Percentiles rank a stretch among this genome's conserved stretches.
These are phyloP conservation scores for Pao palembangensis DNA, from an alignment of 2,113 vertebrate genomes.

Conservation along the genomic window DNA sequence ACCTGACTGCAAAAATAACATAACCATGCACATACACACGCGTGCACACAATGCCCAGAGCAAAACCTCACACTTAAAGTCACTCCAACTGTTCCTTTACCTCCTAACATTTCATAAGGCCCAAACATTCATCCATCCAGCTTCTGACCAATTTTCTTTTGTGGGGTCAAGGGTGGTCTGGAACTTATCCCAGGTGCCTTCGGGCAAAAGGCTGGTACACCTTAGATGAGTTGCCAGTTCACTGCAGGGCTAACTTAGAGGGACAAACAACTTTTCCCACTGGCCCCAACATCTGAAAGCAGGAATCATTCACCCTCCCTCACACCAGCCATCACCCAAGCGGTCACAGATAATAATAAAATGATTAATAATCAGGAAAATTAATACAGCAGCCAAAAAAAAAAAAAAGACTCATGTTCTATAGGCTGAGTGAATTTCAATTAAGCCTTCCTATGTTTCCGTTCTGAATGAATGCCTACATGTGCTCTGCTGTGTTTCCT, in stretches of 20 bases:
- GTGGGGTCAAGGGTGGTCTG: no score
- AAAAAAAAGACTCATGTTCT: background rate
- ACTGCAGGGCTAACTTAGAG: no score
- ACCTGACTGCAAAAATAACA: constrained; percentile 27
- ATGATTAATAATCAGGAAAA: constrained; percentile 64
- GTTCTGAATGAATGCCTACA: constrained; percentile 58
- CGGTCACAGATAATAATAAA: constrained; percentile 52
- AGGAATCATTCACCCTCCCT: constrained; percentile 24
- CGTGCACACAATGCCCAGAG: constrained; percentile 15
- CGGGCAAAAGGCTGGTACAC: no score
- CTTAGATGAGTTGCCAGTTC: no score
- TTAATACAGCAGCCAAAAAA: constrained; percentile 48
- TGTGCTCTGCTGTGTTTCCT: constrained; percentile 31
- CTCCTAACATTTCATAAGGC: constrained; percentile 5
- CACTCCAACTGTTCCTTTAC: constrained; percentile 20
- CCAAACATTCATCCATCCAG: background rate
- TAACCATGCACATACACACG: constrained; percentile 16
- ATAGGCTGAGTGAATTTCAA: constrained; percentile 29
- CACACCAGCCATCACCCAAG: constrained; percentile 35
- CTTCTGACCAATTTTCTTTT: no score
- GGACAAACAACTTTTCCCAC: no score
- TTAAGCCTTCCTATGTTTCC: constrained; percentile 54
- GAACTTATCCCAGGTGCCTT: no score
- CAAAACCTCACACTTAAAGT: constrained; percentile 54
- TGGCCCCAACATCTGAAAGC: constrained; percentile 15